Percentiles rank a stretch among this genome's conserved stretches.
Evolutionary conservation across 2,113 vertebrate genomes (phyloP).

Genomic region (Glaucidium brasilianum): DNA sequence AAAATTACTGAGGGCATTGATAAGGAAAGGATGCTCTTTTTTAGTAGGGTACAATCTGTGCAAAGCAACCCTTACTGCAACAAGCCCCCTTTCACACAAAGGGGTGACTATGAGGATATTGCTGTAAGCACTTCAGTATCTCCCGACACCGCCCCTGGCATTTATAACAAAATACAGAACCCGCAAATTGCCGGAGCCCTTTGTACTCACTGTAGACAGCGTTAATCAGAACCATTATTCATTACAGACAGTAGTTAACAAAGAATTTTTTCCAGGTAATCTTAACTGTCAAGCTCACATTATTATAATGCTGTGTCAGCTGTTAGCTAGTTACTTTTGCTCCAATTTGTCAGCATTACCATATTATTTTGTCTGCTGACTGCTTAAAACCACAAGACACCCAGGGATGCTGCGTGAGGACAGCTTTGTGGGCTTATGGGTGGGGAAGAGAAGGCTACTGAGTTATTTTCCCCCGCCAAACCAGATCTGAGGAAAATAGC

Average conservation of each 20-base stretch:
- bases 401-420: not conserved
- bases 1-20: not conserved
- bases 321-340: not conserved
- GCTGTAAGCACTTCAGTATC: not conserved
- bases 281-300: not conserved
- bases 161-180: not conserved
- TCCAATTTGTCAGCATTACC: not conserved
- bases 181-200: not conserved
- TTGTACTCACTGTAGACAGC: not conserved
- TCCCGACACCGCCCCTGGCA: not conserved
- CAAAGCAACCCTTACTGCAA: not conserved
- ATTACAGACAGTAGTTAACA: not conserved
- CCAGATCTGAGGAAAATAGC: not conserved
- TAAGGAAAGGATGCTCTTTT: not conserved
- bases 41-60: fast-evolving
- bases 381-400: not conserved
- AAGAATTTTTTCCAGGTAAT: not conserved
- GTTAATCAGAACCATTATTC: not conserved
- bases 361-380: not conserved
- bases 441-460: not conserved
- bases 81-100: not conserved
- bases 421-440: not conserved
- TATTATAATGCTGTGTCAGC: not conserved
- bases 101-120: not conserved
- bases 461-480: not conserved